Base-by-base conservation (phyloP, 2,888 invertebrate species). In the Nezara viridula region DNA sequence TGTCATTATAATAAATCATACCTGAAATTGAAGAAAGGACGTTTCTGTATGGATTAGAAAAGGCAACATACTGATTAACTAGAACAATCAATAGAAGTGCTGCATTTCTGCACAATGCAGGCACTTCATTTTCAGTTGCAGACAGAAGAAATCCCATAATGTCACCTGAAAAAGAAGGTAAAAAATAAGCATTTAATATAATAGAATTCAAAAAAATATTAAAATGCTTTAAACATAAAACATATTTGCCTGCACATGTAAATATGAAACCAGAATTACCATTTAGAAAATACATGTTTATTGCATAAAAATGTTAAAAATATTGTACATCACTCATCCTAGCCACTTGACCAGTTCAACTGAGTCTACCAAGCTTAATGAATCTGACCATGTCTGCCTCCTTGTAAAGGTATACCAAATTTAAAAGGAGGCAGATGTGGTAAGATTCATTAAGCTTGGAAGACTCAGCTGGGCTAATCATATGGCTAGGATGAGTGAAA, bases 91-190 rank as follows among this genome's bases (percentile, higher is more conserved):
- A 94, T 86, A 99, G 94, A 44, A 99, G 94, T 90, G 98, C 95
- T 91, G 98, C 98, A 93, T 98, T 98, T 93, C 97, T 97, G 89
- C 98, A 98, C 91, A 99, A 94, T 1, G 96, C 96, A 37, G 91
- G 91, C 49, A 66, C 86, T 47, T 91, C 91, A 6, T 89, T 91
- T 92, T 93, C 93, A 91, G 94, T 93, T 32, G 93, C 93, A 92
- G 97, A 95, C 0, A 96, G 96, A 90, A 98, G 94, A 92, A 97
- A 96, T 91, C 96, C 97, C 95, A 97, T 96, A 85, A 98, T 93
- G 37, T 96, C 96, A 88, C 96, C 96, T 95, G 92, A 87, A 93
- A 92, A 90, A 89, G 0, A 4, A 86, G 24, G 24, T n/a, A 27
- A 44, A 85, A 85, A 85, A 12, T 27, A 66, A 5, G 0, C 0